Base-by-base conservation (phyloP, 2,888 invertebrate genomes). In the Eristalinus sepulchralis region DNA sequence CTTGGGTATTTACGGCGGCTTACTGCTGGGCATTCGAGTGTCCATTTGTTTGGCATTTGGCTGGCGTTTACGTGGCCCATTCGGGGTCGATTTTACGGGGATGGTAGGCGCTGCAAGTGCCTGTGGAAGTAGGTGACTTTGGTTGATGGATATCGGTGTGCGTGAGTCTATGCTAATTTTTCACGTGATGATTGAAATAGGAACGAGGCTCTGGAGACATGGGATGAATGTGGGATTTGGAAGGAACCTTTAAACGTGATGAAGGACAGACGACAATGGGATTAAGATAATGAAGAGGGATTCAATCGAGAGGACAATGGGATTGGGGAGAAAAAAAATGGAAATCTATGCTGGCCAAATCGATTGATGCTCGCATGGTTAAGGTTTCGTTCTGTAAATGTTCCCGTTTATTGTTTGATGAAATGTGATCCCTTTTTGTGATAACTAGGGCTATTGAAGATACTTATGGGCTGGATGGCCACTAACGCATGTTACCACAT, bases 71-170 rank as follows among this genome's bases (percentile, higher is more conserved):
- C 27, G 27, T 27, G 27, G 27, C 55, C n/a, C 10, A 24, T n/a
- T 57, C 11, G 73, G 64, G 64, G 24, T 57, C 39, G 64, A 55
- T 64, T 75, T 75, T 64, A 57, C 5, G 63, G 55, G 63, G 47
- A 24, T 34, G 73, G 63, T 64, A 27, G 36, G 47, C 6, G 59
- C 59, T 70, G 62, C 31, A 72, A 33, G 31, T 27, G 2, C 9
- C 2, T 20, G 27, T 59, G 60, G 20, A 47, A 71, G 36, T 27
- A 20, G 70, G 36, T 39, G 9, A 36, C 34, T 22, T 24, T 20
- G 34, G 20, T 34, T 34, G 11, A 34, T 17, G 62, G 34, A 9
- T 17, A 10, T 62, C 20, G 20, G 9, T 62, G 27, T 17, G 11
- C 8, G 9, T 10, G 33, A 11, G 33, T 4, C 47, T 47, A 47